phyloP scores from a whole-genome alignment of 2,113 vertebrate genomes.

The Pseudopipra pipra region DNA sequence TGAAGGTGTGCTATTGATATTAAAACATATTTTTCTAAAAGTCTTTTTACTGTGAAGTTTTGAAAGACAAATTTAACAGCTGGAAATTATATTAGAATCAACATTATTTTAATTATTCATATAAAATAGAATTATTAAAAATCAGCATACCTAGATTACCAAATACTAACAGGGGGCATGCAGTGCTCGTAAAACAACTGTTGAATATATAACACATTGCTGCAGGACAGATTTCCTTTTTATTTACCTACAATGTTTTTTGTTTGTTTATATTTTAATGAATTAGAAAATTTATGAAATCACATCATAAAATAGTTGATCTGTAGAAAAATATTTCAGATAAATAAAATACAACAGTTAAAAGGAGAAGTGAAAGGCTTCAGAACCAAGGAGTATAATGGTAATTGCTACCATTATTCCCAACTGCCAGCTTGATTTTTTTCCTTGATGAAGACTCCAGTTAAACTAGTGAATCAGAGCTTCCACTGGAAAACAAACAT shows the following conservation, averaged over 20 bases:
- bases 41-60: background rate
- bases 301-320: background rate
- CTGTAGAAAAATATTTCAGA: background rate
- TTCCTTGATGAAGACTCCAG: background rate
- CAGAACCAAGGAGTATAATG: background rate
- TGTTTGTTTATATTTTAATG: background rate
- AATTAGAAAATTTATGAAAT: background rate
- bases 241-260: background rate
- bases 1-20: background rate
- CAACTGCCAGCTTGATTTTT: background rate
- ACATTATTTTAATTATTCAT: background rate
- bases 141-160: fast-evolving
- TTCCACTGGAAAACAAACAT: background rate
- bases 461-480: background rate
- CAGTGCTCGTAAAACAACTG: background rate
- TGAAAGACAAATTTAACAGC: background rate
- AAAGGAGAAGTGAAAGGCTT: background rate
- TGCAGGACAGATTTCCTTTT: background rate
- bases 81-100: background rate
- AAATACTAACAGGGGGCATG: background rate
- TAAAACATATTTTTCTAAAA: background rate
- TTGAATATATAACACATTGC: background rate
- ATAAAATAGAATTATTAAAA: background rate
- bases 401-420: background rate
- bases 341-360: background rate